Evolutionary conservation across 2,888 invertebrate species (phyloP).

Genomic region (Dryobota labecula): DNA sequence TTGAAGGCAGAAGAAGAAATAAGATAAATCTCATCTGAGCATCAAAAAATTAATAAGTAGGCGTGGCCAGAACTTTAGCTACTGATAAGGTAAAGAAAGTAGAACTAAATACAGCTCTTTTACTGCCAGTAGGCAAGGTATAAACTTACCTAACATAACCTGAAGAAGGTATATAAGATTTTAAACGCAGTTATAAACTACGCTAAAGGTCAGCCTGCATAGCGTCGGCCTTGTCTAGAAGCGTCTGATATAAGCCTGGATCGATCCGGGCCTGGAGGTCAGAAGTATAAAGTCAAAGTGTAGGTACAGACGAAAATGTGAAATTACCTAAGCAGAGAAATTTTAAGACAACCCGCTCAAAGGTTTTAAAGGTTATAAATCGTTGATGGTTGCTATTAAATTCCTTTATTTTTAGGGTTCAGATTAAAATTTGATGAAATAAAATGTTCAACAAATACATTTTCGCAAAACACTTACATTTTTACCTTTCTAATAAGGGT

Average conservation of each 20-base stretch:
- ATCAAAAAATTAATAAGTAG: background rate
- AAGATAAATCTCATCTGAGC: background rate
- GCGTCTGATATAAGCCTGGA: conserved; percentile 47
- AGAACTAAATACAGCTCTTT: background rate
- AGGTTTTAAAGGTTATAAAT: background rate
- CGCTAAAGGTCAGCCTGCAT: conserved; percentile 32
- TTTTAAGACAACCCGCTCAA: background rate
- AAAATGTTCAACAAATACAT: background rate
- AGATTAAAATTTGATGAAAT: background rate
- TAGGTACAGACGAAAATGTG: conserved; percentile 9
- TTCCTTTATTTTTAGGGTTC: background rate
- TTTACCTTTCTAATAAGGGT: background rate
- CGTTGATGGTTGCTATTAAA: background rate
- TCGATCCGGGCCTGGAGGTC: conserved; percentile 52
- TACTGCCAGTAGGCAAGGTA: background rate
- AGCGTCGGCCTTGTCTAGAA: conserved; percentile 41
- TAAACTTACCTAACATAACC: conserved; percentile 15
- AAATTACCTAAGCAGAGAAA: background rate
- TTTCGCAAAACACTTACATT: background rate
- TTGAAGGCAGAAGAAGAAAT: background rate
- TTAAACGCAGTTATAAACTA: conserved; percentile 51
- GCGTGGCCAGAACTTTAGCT: too few relatives aligned
- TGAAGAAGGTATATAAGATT: conserved; percentile 35
- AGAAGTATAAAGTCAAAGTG: conserved; percentile 31
- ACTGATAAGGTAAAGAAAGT: background rate